phyloP scores from a whole-genome alignment of 1,140 invertebrate species.

The Drosophila subobscura region DNA sequence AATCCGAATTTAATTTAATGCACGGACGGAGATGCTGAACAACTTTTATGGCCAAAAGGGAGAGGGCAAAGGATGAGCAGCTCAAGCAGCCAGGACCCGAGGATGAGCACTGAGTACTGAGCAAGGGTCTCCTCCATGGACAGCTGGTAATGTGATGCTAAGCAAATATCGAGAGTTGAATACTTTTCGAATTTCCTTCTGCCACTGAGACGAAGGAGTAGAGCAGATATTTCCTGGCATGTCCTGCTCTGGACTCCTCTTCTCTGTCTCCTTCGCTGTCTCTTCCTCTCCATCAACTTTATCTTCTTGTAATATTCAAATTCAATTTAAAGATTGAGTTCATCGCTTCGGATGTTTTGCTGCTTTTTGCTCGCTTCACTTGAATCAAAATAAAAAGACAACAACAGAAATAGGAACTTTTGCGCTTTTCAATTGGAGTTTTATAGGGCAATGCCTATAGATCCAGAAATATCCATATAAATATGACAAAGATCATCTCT shows the following conservation, averaged over 20 bases:
- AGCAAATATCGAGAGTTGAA: slow-evolving; percentile 72
- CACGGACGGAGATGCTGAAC: slow-evolving; percentile 69
- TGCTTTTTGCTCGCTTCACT: slow-evolving; percentile 62
- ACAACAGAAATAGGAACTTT: slow-evolving; percentile 18
- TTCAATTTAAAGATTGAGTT: slow-evolving; percentile 81
- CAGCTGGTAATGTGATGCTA: slow-evolving; percentile 76
- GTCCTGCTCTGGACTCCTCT: background rate
- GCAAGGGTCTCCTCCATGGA: slow-evolving; percentile 12
- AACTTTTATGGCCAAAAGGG: slow-evolving; percentile 66
- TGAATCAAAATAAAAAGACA: background rate
- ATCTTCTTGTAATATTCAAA: slow-evolving; percentile 69
- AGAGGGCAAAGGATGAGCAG: background rate
- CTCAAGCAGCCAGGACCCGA: background rate
- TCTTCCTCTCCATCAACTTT: slow-evolving; percentile 5
- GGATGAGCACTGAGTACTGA: too few relatives aligned
- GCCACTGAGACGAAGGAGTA: background rate
- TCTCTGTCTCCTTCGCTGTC: background rate
- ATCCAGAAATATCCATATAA: too few relatives aligned
- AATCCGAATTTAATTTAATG: slow-evolving; percentile 82
- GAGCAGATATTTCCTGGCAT: slow-evolving; percentile 7
- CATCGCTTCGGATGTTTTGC: slow-evolving; percentile 68
- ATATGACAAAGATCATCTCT: too few relatives aligned
- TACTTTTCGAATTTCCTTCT: slow-evolving; percentile 21
- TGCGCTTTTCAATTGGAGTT: slow-evolving; percentile 22
- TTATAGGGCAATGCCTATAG: background rate